Evolutionary conservation across 2,113 vertebrate genomes (phyloP), one percentile per base, ranked within the genome.

Genomic region (Psilopsiagon aymara): DNA sequence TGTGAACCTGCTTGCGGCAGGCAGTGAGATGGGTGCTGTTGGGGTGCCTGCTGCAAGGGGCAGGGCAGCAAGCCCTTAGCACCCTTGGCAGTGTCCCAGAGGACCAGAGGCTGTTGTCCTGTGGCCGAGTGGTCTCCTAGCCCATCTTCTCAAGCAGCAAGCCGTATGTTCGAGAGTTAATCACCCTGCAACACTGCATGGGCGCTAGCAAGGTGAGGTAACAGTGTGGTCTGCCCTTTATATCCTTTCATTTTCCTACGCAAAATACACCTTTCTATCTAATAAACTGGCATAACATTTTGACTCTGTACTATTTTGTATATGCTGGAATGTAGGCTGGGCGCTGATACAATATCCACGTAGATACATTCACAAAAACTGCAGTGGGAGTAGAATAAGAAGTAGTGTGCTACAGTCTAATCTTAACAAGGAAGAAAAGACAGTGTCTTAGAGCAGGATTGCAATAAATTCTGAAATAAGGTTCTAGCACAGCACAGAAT

Each of bases 301-400:
- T 0, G 0, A 13, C 17, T 68, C 52, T 5, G 10, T 29, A 19
- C 43, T 41, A 9, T 27, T 63, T 63, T 39, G 24, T 19, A 17
- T 9, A 1, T 0, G 2, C 16, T 49, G 20, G 41, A 53, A 39
- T 41, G 25, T 29, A 20, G 16, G 18, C 51, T 46, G 19, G 5
- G 53, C 52, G n/a, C 52, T 13, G 33, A 31, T 29, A 46, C 0
- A 1, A 23, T 78, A 9, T 43, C 59, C 0, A 0, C 10, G 4
- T 28, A 17, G 33, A 21, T 5, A 4, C 14, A 28, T 13, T 9
- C 6, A 70, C 1, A 63, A 62, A 35, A 41, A 27, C n/a, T 69
- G 59, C 37, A 55, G 31, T 6, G 68, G 20, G 41, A 76, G 17
- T 8, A 2, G 11, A 17, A 57, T 18, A 43, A n/a, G 33, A 84